Conservation (phyloP, 2,113 vertebrate genomes). For the Gasterosteus nipponicus region DNA sequence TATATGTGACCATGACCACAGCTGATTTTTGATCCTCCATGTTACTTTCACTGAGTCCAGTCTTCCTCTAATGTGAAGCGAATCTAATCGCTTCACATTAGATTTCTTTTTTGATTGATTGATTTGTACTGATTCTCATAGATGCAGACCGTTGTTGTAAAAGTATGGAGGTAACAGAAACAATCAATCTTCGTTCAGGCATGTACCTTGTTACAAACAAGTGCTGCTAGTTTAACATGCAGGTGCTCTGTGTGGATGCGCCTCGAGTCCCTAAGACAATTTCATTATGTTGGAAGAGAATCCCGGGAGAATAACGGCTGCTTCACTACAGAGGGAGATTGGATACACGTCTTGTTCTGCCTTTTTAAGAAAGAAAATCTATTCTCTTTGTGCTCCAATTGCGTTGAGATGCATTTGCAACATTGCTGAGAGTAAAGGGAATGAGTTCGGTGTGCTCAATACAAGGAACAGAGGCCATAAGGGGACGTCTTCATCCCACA, state of each 20-base stretch:
- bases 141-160: neutral
- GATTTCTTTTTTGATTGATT: neutral
- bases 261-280: neutral
- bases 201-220: neutral
- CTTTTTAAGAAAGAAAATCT: neutral
- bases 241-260: neutral
- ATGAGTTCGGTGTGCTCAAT: neutral
- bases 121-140: neutral
- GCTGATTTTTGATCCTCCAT: neutral
- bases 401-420: neutral
- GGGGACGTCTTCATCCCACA: neutral
- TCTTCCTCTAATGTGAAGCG: too few species aligned
- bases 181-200: neutral
- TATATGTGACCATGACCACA: conserved; percentile 28
- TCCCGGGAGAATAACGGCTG: neutral
- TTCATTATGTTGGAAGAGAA: neutral
- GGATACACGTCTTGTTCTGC: too few species aligned
- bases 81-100: neutral
- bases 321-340: neutral
- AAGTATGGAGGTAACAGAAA: neutral
- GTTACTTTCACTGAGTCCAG: neutral
- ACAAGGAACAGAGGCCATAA: too few species aligned
- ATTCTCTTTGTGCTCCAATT: neutral
- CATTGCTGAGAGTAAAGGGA: neutral
- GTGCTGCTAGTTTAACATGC: neutral